Evolutionary conservation across 1,140 invertebrate genomes (phyloP).

Genomic region (Pemphigus obesinymphae): DNA sequence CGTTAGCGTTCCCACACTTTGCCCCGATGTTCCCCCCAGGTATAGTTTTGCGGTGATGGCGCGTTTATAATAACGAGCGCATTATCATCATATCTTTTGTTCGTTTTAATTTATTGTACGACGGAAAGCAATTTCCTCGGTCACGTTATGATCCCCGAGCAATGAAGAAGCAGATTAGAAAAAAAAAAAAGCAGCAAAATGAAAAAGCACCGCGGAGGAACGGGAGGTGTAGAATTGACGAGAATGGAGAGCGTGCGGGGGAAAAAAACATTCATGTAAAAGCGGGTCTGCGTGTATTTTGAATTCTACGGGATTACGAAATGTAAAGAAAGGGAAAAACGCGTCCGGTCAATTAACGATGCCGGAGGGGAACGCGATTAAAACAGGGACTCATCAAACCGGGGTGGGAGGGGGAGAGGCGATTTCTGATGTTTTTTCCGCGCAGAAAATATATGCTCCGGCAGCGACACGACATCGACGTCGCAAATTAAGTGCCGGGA

Average conservation of each 20-base stretch:
- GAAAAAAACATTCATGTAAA: neutral
- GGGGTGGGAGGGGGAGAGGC: neutral
- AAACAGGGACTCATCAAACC: neutral
- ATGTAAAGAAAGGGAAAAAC: slow-evolving; percentile 36
- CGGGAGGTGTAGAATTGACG: too few species aligned
- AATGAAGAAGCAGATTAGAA: neutral
- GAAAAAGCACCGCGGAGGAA: neutral
- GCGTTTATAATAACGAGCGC: too few species aligned
- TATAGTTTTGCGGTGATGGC: too few species aligned
- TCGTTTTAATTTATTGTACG: slow-evolving; percentile 33
- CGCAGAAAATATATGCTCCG: neutral
- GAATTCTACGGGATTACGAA: slow-evolving; percentile 29
- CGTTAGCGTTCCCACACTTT: too few species aligned
- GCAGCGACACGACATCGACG: neutral
- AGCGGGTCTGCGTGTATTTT: neutral
- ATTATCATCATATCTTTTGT: too few species aligned
- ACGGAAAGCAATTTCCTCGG: slow-evolving; percentile 34
- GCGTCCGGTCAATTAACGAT: slow-evolving; percentile 36
- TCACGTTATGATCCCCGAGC: neutral
- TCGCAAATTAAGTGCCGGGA: slow-evolving; percentile 36
- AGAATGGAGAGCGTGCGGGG: too few species aligned
- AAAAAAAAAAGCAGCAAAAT: neutral
- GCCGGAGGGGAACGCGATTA: slow-evolving; percentile 9
- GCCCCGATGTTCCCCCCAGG: too few species aligned
- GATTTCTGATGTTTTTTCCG: neutral